These are phyloP conservation scores for Acanthornis magna DNA, from an alignment of 2,797 vertebrate species.

Conservation along the genomic window DNA sequence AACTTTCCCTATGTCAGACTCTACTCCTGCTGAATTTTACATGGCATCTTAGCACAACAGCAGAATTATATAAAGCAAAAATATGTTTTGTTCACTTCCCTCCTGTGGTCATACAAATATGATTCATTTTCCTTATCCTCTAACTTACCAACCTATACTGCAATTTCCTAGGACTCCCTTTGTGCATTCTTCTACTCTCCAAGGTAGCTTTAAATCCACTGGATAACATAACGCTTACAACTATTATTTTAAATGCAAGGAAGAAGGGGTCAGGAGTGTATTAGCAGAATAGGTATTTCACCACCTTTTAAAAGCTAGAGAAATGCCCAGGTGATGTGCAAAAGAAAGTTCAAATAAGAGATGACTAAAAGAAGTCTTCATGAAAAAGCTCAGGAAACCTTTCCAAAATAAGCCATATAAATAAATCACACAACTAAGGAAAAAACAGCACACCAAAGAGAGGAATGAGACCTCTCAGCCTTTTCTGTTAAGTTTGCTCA, in stretches of 20 bases:
- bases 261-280: not conserved
- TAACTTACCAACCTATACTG: not conserved
- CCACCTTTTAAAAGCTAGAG: not conserved
- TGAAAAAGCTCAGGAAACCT: not conserved
- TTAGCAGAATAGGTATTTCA: not conserved
- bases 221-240: not conserved
- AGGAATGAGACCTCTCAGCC: not conserved
- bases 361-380: not conserved
- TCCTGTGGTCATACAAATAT: not conserved
- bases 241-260: not conserved
- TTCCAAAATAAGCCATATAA: not conserved
- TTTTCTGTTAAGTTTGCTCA: not conserved
- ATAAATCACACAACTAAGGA: not conserved
- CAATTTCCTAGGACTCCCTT: not conserved
- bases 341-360: slow-evolving; percentile 3
- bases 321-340: not conserved
- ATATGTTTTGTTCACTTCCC: not conserved
- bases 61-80: not conserved
- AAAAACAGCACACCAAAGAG: not conserved
- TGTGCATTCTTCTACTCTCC: not conserved
- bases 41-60: not conserved
- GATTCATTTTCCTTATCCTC: not conserved
- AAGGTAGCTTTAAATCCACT: not conserved
- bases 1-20: not conserved
- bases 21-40: not conserved